Evolutionary conservation across 53 echinoderm and acorn worm genomes (phyloP).

Genomic region (Echinometra lucunter): DNA sequence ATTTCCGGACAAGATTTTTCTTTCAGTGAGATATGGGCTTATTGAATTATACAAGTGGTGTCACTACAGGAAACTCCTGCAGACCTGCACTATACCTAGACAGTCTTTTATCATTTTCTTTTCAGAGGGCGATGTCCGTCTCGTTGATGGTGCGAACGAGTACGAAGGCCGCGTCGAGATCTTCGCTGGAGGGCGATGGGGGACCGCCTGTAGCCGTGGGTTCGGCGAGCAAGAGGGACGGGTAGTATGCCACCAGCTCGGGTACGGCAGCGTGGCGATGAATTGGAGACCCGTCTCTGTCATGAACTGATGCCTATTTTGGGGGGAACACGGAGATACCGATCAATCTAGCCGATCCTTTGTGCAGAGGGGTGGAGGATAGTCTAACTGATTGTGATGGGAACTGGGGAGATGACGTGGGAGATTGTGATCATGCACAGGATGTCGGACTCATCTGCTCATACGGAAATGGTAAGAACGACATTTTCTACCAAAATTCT

Average conservation of each 20-base stretch:
- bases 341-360: not conserved
- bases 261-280: conserved; percentile 52
- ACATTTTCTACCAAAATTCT: no score
- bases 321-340: not conserved
- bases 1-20: no score
- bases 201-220: conserved; percentile 73
- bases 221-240: conserved; percentile 53
- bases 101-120: not conserved
- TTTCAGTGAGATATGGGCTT: no score
- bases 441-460: conserved; percentile 26
- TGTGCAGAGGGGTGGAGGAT: conserved; percentile 28
- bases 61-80: not conserved
- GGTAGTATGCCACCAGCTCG: conserved; percentile 78
- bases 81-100: not conserved
- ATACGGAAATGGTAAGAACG: not conserved
- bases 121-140: conserved; percentile 45
- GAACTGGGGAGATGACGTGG: not conserved
- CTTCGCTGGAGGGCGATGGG: conserved; percentile 63
- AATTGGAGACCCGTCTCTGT: conserved; percentile 46
- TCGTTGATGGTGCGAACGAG: conserved; percentile 10
- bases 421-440: not conserved
- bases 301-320: conserved; percentile 37
- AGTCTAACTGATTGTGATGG: not conserved
- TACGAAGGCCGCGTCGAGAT: conserved; percentile 41
- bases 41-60: no score